Conservation (phyloP, 2,888 invertebrate genomes). For the Rhorus exstirpatorius region DNA sequence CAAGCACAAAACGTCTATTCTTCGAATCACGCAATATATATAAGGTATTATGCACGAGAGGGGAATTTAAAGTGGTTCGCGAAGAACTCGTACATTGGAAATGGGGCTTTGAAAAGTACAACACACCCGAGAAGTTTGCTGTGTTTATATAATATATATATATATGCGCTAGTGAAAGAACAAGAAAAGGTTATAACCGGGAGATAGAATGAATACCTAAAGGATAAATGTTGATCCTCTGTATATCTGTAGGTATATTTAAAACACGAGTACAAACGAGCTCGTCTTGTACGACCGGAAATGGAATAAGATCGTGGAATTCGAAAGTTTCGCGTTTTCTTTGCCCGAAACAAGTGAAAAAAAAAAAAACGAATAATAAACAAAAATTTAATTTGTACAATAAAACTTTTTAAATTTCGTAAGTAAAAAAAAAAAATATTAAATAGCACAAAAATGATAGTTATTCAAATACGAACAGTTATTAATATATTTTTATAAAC, state of each 20-base stretch:
- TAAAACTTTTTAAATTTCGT: too few species aligned
- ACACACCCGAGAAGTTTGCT: conserved; percentile 42
- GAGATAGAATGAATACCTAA: conserved; percentile 46
- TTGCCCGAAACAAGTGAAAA: not conserved
- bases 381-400: too few species aligned
- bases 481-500: too few species aligned
- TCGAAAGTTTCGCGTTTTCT: conserved; percentile 23
- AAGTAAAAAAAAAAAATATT: too few species aligned
- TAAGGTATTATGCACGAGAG: conserved; percentile 31
- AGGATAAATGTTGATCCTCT: conserved; percentile 24
- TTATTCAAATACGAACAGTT: too few species aligned
- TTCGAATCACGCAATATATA: conserved; percentile 47
- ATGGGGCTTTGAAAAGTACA: conserved; percentile 56
- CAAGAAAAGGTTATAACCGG: conserved; percentile 4
- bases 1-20: conserved; percentile 53
- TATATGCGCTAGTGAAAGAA: conserved; percentile 36
- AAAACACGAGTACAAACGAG: conserved; percentile 46
- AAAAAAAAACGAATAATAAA: not conserved
- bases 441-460: too few species aligned
- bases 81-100: conserved; percentile 35
- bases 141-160: conserved; percentile 26
- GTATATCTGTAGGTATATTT: not conserved
- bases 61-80: conserved; percentile 54
- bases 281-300: conserved; percentile 39
- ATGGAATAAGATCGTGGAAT: conserved; percentile 48